Percentiles rank a stretch among this genome's conserved stretches.
These are phyloP conservation scores for Conger conger DNA, from an alignment of 2,113 vertebrate genomes.

Conservation along the genomic window DNA sequence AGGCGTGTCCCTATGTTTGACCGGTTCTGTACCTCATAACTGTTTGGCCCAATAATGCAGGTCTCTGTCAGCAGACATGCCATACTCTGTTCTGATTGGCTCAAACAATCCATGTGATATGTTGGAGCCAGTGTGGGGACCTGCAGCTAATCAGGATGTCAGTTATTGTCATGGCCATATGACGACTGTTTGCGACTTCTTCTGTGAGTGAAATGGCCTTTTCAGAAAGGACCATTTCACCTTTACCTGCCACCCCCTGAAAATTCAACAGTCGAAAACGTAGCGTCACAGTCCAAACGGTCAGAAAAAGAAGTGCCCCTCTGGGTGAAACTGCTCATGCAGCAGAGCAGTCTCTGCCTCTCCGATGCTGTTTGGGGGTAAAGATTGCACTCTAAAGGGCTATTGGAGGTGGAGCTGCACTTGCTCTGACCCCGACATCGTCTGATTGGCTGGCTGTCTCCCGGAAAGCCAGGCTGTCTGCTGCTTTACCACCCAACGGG, in stretches of 20 bases:
- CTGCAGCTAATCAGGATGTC: not conserved
- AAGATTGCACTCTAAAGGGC: no score
- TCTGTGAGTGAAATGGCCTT: no score
- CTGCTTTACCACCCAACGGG: no score
- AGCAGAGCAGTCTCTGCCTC: no score
- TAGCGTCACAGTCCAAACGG: no score
- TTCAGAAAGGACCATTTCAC: no score
- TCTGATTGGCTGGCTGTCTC: not conserved
- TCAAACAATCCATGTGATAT: not conserved
- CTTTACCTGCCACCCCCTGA: no score
- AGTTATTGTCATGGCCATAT: not conserved
- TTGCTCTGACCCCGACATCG: not conserved
- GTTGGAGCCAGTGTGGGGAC: not conserved
- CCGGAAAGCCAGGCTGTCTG: not conserved
- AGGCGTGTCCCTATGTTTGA: no score
- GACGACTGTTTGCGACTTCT: not conserved
- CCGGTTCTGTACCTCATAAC: not conserved
- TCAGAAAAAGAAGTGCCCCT: no score
- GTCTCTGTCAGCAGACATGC: conserved; percentile 37
- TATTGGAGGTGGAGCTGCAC: not conserved
- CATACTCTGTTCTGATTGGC: not conserved
- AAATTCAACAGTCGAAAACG: no score
- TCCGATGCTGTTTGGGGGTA: no score
- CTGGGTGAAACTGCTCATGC: no score
- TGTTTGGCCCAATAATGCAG: conserved; percentile 69